Evolutionary conservation across 92 coral and sea anemone genomes (phyloP).

Genomic region (Palythoa grandiflora): DNA sequence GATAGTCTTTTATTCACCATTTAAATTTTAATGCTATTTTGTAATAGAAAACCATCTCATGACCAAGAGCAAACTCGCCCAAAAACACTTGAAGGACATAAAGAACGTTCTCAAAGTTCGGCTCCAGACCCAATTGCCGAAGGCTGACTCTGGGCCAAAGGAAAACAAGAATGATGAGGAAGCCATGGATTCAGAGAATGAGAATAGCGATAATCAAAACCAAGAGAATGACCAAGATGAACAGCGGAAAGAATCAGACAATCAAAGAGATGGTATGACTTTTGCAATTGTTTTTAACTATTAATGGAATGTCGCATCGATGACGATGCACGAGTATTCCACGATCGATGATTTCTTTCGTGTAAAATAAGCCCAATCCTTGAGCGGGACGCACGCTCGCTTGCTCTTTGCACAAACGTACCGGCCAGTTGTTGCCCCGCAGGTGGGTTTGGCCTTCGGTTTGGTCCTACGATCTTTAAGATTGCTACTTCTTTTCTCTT

Average conservation of each 20-base stretch:
- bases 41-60: slow-evolving; percentile 10
- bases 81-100: slow-evolving; percentile 29
- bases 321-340: too few species aligned
- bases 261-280: slow-evolving; percentile 20
- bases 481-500: too few species aligned
- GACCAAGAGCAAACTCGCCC: neutral
- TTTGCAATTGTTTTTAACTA: neutral
- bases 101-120: slow-evolving; percentile 9
- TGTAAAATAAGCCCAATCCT: too few species aligned
- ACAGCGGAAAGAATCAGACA: slow-evolving; percentile 4
- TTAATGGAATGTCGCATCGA: too few species aligned
- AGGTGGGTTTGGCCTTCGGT: too few species aligned
- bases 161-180: slow-evolving; percentile 10
- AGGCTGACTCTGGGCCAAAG: neutral
- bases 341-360: too few species aligned
- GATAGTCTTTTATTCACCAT: neutral
- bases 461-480: too few species aligned
- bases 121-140: neutral
- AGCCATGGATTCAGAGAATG: neutral
- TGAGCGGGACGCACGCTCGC: too few species aligned
- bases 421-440: too few species aligned
- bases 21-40: neutral
- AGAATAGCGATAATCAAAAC: neutral
- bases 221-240: slow-evolving; percentile 11
- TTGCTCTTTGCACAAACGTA: too few species aligned